phyloP scores from a whole-genome alignment of 2,113 vertebrate genomes.

The Corythornis vintsioides region DNA sequence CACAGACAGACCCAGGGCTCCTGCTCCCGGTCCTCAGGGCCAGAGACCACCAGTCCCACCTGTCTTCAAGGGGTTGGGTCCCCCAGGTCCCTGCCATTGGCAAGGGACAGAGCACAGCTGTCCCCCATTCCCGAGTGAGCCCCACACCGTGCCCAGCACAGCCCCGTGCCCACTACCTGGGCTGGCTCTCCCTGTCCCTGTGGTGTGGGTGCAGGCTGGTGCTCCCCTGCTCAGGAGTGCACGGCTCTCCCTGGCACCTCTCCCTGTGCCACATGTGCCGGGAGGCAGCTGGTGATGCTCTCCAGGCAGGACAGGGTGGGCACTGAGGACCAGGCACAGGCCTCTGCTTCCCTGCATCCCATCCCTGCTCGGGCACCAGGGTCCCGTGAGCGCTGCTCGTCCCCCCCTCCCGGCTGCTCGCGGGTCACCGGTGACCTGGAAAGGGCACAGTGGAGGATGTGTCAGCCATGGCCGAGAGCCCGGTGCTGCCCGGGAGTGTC shows the following conservation, averaged over 20 bases:
- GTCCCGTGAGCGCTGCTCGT: not conserved
- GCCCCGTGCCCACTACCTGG: not conserved
- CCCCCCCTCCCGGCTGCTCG: not conserved
- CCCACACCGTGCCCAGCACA: not conserved
- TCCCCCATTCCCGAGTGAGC: not conserved
- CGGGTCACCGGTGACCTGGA: slow-evolving; percentile 40
- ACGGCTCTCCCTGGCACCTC: not conserved
- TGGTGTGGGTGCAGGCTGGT: fast-evolving
- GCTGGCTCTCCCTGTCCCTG: not conserved
- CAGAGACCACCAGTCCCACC: not conserved
- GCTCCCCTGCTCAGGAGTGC: not conserved
- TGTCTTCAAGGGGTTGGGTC: not conserved
- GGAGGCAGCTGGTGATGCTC: fast-evolving
- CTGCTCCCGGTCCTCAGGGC: not conserved
- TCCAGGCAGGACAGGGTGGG: not conserved
- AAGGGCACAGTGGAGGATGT: not conserved
- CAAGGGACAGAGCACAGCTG: not conserved
- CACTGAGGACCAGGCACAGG: not conserved
- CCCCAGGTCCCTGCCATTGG: fast-evolving
- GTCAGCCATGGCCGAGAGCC: fast-evolving
- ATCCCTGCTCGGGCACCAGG: not conserved
- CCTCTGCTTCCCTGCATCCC: not conserved
- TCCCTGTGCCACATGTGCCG: fast-evolving
- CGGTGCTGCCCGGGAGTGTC: not conserved
- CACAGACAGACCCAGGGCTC: not conserved